Evolutionary conservation across 2,113 vertebrate genomes (phyloP), one percentile per base, ranked within the genome.

Genomic region (Periophthalmodon schlosseri): DNA sequence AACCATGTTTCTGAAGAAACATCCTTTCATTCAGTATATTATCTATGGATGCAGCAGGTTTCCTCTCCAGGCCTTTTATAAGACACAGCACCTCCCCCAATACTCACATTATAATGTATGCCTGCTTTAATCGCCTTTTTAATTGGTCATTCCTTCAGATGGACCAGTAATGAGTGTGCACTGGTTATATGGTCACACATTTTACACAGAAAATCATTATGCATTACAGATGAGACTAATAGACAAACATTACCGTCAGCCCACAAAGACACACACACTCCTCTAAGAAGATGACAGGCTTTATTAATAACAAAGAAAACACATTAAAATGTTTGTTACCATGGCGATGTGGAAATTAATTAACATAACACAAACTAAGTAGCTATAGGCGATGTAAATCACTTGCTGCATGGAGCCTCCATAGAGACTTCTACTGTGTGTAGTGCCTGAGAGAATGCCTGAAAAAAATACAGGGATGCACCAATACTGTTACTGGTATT

Each of bases 81-180:
- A 76, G 66, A 63, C 50, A 39, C 58, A 44, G 9, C 18, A n/a
- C 64, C 47, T 20, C 56, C 50, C 21, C 13, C 63, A 68, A 54
- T 28, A 52, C 66, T 47, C 34, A 64, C 72, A 61, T 77, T 71
- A 39, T 39, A 49, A 77, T 72, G 49, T 52, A 75, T 63, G 74
- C 82, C 76, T 85, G 69, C 49, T 88, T 72, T 91, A 88, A 91
- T 89, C 83, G 76, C 67, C 58, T 79, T 89, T 85, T 88, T 84
- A 89, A 91, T 87, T 86, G 86, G 77, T 80, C 79, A 76, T 81
- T 87, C 74, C 70, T 63, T 89, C 77, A 82, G 11, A 75, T 73
- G 73, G 83, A 68, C 66, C 80, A 69, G 36, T 85, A 79, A 77
- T 74, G 56, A 56, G n/a, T 73, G 79, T 69, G 56, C 68, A 72